These are phyloP conservation scores for Triplophysa siluroides DNA, from an alignment of 2,113 vertebrate species.

Conservation along the genomic window DNA sequence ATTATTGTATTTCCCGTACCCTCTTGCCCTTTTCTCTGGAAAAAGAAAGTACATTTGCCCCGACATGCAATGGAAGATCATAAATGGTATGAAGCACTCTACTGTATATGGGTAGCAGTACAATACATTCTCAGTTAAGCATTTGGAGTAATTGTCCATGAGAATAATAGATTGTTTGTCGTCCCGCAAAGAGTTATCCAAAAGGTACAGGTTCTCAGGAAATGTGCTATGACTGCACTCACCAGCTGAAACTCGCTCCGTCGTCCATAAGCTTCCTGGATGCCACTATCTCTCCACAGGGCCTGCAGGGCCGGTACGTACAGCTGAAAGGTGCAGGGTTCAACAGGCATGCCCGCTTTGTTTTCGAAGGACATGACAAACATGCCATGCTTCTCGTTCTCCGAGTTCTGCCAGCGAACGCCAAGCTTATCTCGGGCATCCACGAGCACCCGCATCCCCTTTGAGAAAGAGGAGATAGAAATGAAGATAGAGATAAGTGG, in stretches of 20 bases:
- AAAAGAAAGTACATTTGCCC: no score
- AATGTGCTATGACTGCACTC: constrained; percentile 67
- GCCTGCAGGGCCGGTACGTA: constrained; percentile 86
- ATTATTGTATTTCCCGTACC: not conserved
- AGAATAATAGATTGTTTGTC: constrained; percentile 13
- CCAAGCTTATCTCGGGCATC: constrained; percentile 95
- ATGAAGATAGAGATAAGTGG: constrained; percentile 7
- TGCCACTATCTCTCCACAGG: constrained; percentile 87
- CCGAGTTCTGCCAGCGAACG: constrained; percentile 89
- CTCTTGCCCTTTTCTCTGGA: not conserved
- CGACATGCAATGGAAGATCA: no score
- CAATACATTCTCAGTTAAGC: no score
- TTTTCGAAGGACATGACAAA: constrained; percentile 96
- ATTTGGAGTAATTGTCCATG: not conserved
- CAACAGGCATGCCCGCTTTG: constrained; percentile 83
- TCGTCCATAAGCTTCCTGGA: constrained; percentile 87
- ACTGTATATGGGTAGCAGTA: no score
- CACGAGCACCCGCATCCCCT: constrained; percentile 93
- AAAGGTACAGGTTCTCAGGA: constrained; percentile 15
- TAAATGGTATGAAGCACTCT: no score
- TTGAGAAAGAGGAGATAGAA: constrained; percentile 34
- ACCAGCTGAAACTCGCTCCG: constrained; percentile 96
- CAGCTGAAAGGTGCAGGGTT: constrained; percentile 91
- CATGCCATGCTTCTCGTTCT: constrained; percentile 96
- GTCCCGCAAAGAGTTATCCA: constrained; percentile 7